Evolutionary conservation across 23 tunicate genomes (phyloP).

Genomic region (Clavelina lepadiformis): DNA sequence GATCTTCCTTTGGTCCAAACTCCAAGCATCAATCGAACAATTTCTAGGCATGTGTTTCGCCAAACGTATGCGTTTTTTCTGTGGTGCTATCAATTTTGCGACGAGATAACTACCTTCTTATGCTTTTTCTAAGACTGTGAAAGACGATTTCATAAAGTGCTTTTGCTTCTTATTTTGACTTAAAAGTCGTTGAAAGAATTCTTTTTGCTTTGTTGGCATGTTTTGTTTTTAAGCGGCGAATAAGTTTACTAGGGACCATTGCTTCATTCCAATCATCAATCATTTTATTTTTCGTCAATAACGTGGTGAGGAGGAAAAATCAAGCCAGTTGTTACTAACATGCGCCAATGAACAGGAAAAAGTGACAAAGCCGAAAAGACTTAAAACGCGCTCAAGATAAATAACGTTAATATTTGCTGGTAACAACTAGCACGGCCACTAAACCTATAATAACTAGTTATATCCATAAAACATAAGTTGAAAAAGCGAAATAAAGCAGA

Average conservation of each 20-base stretch:
- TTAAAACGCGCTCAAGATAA: too few relatives aligned
- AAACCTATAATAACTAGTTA: too few relatives aligned
- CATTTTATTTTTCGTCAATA: too few relatives aligned
- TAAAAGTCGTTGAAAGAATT: not conserved
- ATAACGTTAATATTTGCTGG: too few relatives aligned
- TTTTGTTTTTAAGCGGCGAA: constrained; percentile 17
- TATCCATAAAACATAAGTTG: too few relatives aligned
- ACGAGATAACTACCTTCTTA: constrained; percentile 14
- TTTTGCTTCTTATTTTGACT: constrained; percentile 3
- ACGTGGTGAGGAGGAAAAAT: too few relatives aligned
- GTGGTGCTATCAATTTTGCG: constrained; percentile 19
- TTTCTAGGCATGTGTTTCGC: constrained; percentile 21
- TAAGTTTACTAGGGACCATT: constrained; percentile 22
- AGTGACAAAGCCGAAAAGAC: too few relatives aligned
- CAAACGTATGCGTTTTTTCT: constrained; percentile 30
- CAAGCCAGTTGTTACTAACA: too few relatives aligned
- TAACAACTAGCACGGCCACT: too few relatives aligned
- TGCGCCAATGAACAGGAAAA: too few relatives aligned
- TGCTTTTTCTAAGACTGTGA: constrained; percentile 3
- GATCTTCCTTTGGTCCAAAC: constrained; percentile 33
- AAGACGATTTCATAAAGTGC: not conserved
- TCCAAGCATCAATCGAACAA: constrained; percentile 33
- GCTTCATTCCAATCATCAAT: too few relatives aligned
- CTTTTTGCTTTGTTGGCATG: constrained; percentile 2
- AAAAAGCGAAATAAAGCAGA: too few relatives aligned